Percentiles rank a stretch among this genome's conserved stretches.
Evolutionary conservation across 1,140 invertebrate genomes (phyloP).

Genomic region (Halyomorpha halys): DNA sequence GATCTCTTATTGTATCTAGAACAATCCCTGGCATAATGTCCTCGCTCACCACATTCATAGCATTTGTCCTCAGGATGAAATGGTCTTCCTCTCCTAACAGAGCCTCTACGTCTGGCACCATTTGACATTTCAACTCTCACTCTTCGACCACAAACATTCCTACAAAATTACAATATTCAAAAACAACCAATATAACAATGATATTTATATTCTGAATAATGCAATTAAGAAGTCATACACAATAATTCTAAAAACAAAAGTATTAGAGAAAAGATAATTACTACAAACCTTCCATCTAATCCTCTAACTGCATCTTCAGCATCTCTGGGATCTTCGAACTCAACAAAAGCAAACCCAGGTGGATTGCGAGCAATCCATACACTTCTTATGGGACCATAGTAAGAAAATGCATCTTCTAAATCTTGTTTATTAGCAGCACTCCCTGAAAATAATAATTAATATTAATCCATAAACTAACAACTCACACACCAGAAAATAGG

Average conservation of each 20-base stretch:
- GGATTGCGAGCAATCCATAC: slow-evolving; percentile 92
- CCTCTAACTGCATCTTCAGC: slow-evolving; percentile 83
- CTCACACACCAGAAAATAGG: neutral
- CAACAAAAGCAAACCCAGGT: slow-evolving; percentile 89
- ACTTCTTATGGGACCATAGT: slow-evolving; percentile 86
- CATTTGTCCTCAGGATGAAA: slow-evolving; percentile 77
- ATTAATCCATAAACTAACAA: neutral
- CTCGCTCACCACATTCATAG: slow-evolving; percentile 83
- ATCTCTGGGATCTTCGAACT: slow-evolving; percentile 83
- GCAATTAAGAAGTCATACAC: no score
- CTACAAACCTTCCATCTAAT: slow-evolving; percentile 50
- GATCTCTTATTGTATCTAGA: slow-evolving; percentile 47
- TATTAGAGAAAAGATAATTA: no score
- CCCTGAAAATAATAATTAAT: slow-evolving; percentile 31
- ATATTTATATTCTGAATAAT: no score
- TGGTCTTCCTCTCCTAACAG: slow-evolving; percentile 44
- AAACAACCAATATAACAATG: neutral
- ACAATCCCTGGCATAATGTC: slow-evolving; percentile 86
- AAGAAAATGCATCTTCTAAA: slow-evolving; percentile 85
- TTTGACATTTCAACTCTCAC: slow-evolving; percentile 89
- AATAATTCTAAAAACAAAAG: no score
- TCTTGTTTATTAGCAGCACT: slow-evolving; percentile 78
- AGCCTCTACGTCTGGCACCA: slow-evolving; percentile 57
- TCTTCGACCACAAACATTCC: slow-evolving; percentile 75
- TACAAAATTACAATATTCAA: slow-evolving; percentile 33